A percentile compares a stretch with the other conserved stretches of the same genome.
These are phyloP conservation scores for Eudyptes chrysolophus DNA, from an alignment of 2,113 vertebrate species.

Conservation along the genomic window DNA sequence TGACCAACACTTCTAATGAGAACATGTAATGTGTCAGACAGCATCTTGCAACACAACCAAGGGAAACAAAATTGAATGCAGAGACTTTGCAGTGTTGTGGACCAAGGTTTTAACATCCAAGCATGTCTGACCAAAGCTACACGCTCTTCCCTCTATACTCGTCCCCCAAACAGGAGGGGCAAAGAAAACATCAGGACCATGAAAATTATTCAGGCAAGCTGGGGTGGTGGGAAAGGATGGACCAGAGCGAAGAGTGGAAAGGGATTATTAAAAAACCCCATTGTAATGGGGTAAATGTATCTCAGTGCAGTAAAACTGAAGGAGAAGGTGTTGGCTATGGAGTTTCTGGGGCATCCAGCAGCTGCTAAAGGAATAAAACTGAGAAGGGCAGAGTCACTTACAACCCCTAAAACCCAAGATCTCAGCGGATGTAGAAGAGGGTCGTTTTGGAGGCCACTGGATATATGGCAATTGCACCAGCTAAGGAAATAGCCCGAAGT, in stretches of 20 bases:
- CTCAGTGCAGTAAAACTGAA: background rate
- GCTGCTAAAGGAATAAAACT: background rate
- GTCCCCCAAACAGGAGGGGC: background rate
- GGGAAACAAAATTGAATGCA: background rate
- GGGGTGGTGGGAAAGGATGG: background rate
- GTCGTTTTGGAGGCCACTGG: background rate
- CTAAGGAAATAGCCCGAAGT: background rate
- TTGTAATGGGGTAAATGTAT: background rate
- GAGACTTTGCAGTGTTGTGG: background rate
- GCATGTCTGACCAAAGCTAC: background rate
- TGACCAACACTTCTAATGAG: constrained; percentile 15
- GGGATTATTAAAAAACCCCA: background rate
- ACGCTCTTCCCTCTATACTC: background rate
- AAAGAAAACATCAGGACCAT: background rate
- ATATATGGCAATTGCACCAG: background rate
- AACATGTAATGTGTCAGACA: background rate
- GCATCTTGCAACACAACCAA: background rate
- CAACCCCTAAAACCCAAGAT: background rate
- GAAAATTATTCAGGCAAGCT: background rate
- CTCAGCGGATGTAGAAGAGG: background rate
- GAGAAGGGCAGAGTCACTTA: background rate
- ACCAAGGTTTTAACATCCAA: background rate
- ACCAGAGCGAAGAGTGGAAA: background rate
- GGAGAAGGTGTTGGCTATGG: background rate
- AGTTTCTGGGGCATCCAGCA: background rate